These are phyloP conservation scores for Aphrophora alni DNA, from an alignment of 2,888 invertebrate genomes.

Conservation along the genomic window DNA sequence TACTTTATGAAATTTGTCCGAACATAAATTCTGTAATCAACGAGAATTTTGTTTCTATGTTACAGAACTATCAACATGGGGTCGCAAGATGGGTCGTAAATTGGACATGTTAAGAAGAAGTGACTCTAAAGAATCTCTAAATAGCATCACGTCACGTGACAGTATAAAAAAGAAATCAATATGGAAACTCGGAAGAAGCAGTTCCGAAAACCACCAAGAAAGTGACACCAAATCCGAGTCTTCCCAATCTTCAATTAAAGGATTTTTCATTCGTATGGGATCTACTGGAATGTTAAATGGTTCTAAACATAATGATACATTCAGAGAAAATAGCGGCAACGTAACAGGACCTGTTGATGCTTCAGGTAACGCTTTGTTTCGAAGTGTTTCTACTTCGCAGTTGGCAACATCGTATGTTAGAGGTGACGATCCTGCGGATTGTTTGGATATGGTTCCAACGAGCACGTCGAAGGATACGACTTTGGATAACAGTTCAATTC, in stretches of 20 bases:
- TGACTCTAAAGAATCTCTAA: slow-evolving; percentile 66
- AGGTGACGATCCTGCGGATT: slow-evolving; percentile 82
- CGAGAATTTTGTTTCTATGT: slow-evolving; percentile 14
- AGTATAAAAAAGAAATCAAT: slow-evolving; percentile 45
- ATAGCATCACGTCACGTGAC: slow-evolving; percentile 51
- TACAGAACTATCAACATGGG: slow-evolving; percentile 49
- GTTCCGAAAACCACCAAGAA: slow-evolving; percentile 31
- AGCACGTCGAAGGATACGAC: slow-evolving; percentile 47
- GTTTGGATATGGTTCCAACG: slow-evolving; percentile 62
- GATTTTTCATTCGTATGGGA: slow-evolving; percentile 77
- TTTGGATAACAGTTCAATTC: slow-evolving; percentile 46
- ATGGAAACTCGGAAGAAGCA: slow-evolving; percentile 59
- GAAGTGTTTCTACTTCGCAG: slow-evolving; percentile 80
- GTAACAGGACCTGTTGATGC: background rate
- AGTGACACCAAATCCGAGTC: slow-evolving; percentile 21
- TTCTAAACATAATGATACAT: slow-evolving; percentile 57
- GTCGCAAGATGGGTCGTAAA: slow-evolving; percentile 79
- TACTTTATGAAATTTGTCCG: too few species aligned
- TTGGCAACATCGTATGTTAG: slow-evolving; percentile 73
- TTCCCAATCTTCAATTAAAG: slow-evolving; percentile 65
- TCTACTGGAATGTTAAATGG: slow-evolving; percentile 77
- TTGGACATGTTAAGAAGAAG: slow-evolving; percentile 74
- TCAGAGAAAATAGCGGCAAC: slow-evolving; percentile 42
- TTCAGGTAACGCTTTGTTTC: slow-evolving; percentile 61
- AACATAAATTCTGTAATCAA: too few species aligned